These are phyloP conservation scores for Cavia aperea DNA, from an alignment of 2,113 vertebrate species.

Conservation along the genomic window DNA sequence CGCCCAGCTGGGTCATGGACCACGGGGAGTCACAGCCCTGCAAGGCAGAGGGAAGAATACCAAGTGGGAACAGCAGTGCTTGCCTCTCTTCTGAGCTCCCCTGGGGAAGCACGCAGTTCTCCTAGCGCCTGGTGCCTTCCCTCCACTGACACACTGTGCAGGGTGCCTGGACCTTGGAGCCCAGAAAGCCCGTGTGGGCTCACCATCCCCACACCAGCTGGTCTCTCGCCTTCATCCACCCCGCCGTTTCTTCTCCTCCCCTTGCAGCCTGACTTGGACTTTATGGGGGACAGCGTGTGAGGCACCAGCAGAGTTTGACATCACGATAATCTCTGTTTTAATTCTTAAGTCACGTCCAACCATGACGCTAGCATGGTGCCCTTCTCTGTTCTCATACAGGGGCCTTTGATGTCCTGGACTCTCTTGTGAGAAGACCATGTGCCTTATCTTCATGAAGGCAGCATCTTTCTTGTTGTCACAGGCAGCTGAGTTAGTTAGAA, in stretches of 20 bases:
- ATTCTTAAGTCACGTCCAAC: neutral
- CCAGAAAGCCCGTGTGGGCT: neutral
- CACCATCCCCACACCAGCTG: too few species aligned
- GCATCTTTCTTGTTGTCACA: neutral
- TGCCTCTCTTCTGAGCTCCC: neutral
- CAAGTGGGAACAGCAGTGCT: neutral
- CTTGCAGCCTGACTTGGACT: neutral
- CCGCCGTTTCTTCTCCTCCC: neutral
- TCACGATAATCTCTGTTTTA: neutral
- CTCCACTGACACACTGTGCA: neutral
- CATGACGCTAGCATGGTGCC: neutral
- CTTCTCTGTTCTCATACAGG: neutral
- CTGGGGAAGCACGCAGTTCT: neutral
- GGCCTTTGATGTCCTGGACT: neutral
- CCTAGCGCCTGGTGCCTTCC: neutral
- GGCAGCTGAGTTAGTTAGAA: too few species aligned
- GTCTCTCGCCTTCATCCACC: neutral
- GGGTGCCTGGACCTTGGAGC: neutral
- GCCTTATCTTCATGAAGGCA: neutral
- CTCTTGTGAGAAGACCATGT: neutral
- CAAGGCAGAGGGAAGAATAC: neutral
- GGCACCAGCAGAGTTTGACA: neutral
- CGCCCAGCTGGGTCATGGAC: fast-evolving
- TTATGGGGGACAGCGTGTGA: neutral
- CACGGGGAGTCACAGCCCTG: neutral